These are phyloP conservation scores for Epicampocera succincta DNA, from an alignment of 2,888 invertebrate species.

Conservation along the genomic window DNA sequence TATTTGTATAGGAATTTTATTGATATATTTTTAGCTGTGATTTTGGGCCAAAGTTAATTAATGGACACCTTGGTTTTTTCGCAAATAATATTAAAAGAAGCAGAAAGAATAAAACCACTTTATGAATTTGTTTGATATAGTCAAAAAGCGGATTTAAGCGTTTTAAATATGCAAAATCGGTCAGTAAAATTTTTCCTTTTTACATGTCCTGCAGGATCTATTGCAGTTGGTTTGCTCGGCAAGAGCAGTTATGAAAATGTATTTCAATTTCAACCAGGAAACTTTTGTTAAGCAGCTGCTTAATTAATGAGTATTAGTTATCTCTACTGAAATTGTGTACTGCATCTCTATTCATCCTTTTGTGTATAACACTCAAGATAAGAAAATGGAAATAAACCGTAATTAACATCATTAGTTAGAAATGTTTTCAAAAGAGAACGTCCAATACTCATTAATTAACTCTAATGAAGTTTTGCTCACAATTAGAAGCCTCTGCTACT, in stretches of 20 bases:
- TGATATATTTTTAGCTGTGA: no score
- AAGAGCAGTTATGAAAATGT: background rate
- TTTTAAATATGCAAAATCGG: no score
- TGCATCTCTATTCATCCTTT: slow-evolving; percentile 40
- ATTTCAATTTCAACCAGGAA: background rate
- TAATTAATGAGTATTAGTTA: slow-evolving; percentile 45
- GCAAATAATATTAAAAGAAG: no score
- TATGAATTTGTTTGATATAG: no score
- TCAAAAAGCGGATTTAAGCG: no score
- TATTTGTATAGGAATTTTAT: no score
- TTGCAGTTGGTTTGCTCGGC: no score
- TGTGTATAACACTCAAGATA: background rate
- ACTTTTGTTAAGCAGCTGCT: slow-evolving; percentile 21
- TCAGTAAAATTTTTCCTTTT: no score
- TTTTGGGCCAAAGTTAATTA: no score
- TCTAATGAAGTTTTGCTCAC: slow-evolving; percentile 64
- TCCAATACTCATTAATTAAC: slow-evolving; percentile 68
- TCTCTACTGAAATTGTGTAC: slow-evolving; percentile 6
- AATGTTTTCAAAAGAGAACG: slow-evolving; percentile 58
- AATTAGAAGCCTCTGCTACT: slow-evolving; percentile 33
- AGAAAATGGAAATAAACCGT: slow-evolving; percentile 12
- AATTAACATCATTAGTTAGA: slow-evolving; percentile 67
- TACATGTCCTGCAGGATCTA: no score
- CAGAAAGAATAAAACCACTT: no score
- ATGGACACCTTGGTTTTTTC: no score